Evolutionary conservation across 2,113 vertebrate genomes (phyloP).

Genomic region (Larimichthys polyactis): DNA sequence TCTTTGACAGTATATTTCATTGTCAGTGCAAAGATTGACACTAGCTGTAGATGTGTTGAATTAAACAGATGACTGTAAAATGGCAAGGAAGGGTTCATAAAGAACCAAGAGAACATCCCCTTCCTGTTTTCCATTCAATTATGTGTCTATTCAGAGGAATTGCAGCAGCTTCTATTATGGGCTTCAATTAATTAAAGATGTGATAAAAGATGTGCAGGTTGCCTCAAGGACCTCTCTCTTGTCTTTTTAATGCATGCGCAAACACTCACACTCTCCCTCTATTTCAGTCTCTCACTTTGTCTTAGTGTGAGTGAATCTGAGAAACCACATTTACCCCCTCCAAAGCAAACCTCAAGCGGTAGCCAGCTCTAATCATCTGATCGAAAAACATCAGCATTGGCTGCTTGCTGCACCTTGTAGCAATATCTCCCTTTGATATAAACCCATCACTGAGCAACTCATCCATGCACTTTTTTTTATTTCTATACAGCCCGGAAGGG

Average conservation of each 20-base stretch:
- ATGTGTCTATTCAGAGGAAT: slow-evolving; percentile 59
- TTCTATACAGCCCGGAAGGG: slow-evolving; percentile 47
- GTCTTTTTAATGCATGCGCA: slow-evolving; percentile 70
- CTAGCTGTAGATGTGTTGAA: slow-evolving; percentile 29
- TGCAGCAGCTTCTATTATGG: slow-evolving; percentile 70
- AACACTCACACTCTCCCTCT: slow-evolving; percentile 36
- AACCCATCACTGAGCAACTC: slow-evolving; percentile 54
- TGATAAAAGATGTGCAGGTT: slow-evolving; percentile 76
- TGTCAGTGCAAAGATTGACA: slow-evolving; percentile 38
- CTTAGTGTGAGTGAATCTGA: slow-evolving; percentile 21
- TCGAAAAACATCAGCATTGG: slow-evolving; percentile 47
- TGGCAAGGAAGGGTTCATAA: slow-evolving; percentile 35
- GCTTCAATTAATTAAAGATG: slow-evolving; percentile 83
- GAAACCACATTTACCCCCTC: slow-evolving; percentile 49
- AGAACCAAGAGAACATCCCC: neutral
- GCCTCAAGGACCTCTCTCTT: slow-evolving; percentile 70
- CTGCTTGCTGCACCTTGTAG: slow-evolving; percentile 42
- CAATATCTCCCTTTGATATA: slow-evolving; percentile 62
- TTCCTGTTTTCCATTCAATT: slow-evolving; percentile 58
- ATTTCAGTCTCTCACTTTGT: slow-evolving; percentile 42
- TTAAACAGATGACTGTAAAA: slow-evolving; percentile 44
- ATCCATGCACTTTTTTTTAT: slow-evolving; percentile 47
- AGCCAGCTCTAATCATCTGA: slow-evolving; percentile 59
- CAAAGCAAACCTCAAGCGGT: slow-evolving; percentile 56
- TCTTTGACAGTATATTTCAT: neutral